These are phyloP conservation scores for Anoplophora glabripennis DNA, from an alignment of 1,140 invertebrate species.

Conservation along the genomic window DNA sequence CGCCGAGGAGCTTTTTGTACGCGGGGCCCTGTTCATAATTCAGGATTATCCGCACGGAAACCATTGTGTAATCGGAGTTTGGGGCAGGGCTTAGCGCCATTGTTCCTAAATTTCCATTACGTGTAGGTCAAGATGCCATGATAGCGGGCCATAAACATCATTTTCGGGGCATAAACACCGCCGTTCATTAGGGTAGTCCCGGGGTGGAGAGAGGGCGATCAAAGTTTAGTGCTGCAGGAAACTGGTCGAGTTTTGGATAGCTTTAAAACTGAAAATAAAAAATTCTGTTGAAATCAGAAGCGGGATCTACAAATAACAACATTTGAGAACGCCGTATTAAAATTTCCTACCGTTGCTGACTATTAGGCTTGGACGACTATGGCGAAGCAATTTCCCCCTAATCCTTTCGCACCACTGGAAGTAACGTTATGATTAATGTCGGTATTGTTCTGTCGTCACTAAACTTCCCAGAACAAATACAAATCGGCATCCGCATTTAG, in stretches of 20 bases:
- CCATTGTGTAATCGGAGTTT: slow-evolving; percentile 22
- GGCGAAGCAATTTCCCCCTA: neutral
- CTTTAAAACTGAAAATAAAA: too few species aligned
- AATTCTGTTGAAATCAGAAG: too few species aligned
- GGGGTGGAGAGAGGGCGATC: neutral
- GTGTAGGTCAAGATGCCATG: slow-evolving; percentile 22
- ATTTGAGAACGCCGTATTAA: too few species aligned
- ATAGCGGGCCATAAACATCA: slow-evolving; percentile 21
- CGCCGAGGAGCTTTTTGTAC: slow-evolving; percentile 19
- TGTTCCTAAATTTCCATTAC: slow-evolving; percentile 25
- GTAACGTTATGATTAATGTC: too few species aligned
- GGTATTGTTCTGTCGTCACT: too few species aligned
- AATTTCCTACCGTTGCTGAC: too few species aligned
- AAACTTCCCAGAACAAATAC: too few species aligned
- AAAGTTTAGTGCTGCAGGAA: too few species aligned
- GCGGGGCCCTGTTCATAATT: slow-evolving; percentile 19
- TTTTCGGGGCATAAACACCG: neutral
- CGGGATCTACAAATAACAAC: too few species aligned
- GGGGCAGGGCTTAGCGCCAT: slow-evolving; percentile 13
- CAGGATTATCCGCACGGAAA: slow-evolving; percentile 23
- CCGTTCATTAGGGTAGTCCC: neutral
- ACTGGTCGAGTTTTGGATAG: too few species aligned
- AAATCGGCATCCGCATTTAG: too few species aligned
- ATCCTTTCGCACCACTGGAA: neutral
- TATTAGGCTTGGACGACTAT: too few species aligned